phyloP scores from a whole-genome alignment of 2,888 invertebrate species.

The Plagodis pulveraria region DNA sequence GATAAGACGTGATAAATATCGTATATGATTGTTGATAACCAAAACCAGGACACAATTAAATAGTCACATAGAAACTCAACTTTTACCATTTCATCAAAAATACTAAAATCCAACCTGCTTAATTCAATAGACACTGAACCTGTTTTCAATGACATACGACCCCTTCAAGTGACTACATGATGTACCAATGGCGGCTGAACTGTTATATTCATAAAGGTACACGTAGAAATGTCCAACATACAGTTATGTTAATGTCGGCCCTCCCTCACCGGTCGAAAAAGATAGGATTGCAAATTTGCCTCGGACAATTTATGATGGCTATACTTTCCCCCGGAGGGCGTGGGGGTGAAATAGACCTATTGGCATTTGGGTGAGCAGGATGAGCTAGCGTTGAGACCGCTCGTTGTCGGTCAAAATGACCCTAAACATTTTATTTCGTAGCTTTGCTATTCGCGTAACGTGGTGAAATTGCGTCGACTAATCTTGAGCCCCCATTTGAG shows the following conservation, averaged over 20 bases:
- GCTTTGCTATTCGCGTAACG: slow-evolving; percentile 77
- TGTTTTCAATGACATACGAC: slow-evolving; percentile 40
- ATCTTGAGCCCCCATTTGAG: slow-evolving; percentile 77
- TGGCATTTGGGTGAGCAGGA: slow-evolving; percentile 73
- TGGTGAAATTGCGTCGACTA: slow-evolving; percentile 73
- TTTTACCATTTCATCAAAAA: background rate
- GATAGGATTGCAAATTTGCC: slow-evolving; percentile 85
- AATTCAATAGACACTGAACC: slow-evolving; percentile 6
- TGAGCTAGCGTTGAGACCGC: slow-evolving; percentile 55
- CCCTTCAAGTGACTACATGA: slow-evolving; percentile 17
- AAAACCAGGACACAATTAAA: background rate
- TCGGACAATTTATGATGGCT: slow-evolving; percentile 82
- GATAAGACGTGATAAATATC: too few relatives aligned
- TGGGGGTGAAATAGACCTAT: slow-evolving; percentile 78
- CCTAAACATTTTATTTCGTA: slow-evolving; percentile 84
- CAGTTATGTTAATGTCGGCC: slow-evolving; percentile 79
- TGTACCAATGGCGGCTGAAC: slow-evolving; percentile 46
- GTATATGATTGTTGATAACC: background rate
- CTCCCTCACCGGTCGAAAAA: slow-evolving; percentile 76
- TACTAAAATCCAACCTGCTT: slow-evolving; percentile 8
- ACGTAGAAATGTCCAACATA: slow-evolving; percentile 72
- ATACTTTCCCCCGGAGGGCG: slow-evolving; percentile 70
- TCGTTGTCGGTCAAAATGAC: slow-evolving; percentile 80
- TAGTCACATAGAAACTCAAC: too few relatives aligned
- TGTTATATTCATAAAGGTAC: slow-evolving; percentile 71